A percentile compares a stretch with the other conserved stretches of the same genome.
These are phyloP conservation scores for Chrysodeixis includens DNA, from an alignment of 2,888 invertebrate species.

Conservation along the genomic window DNA sequence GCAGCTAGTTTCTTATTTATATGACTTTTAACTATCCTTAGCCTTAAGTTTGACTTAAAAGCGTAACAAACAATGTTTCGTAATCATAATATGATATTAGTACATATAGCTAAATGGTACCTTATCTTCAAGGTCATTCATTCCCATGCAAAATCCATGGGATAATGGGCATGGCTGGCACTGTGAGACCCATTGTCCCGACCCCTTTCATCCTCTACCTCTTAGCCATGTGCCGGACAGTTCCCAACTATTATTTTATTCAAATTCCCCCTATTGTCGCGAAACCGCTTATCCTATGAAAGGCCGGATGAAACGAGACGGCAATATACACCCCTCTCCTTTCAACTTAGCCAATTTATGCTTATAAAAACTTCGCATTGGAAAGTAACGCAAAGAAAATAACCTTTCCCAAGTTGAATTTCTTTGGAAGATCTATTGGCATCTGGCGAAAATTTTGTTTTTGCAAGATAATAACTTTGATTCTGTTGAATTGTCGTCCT, in stretches of 20 bases:
- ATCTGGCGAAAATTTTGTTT: constrained; percentile 33
- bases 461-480: constrained; percentile 34
- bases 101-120: background rate
- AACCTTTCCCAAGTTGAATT: constrained; percentile 37
- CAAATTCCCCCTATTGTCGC: constrained; percentile 77
- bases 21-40: too few species aligned
- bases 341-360: constrained; percentile 45
- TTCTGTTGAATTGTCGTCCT: constrained; percentile 18
- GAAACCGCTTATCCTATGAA: constrained; percentile 64
- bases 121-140: constrained; percentile 7
- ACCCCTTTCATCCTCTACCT: constrained; percentile 59
- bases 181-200: constrained; percentile 67
- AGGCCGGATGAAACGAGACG: constrained; percentile 50
- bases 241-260: constrained; percentile 84
- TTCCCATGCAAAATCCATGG: constrained; percentile 58
- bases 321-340: constrained; percentile 33
- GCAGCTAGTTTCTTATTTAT: too few species aligned
- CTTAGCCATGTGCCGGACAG: constrained; percentile 69
- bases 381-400: constrained; percentile 55
- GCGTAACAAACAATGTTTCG: too few species aligned
- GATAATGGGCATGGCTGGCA: constrained; percentile 68
- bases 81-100: too few species aligned
- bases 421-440: constrained; percentile 32
- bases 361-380: constrained; percentile 54
- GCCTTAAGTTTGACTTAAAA: too few species aligned